Conservation (phyloP, 2,113 vertebrate genomes). For the Cairina moschata region DNA sequence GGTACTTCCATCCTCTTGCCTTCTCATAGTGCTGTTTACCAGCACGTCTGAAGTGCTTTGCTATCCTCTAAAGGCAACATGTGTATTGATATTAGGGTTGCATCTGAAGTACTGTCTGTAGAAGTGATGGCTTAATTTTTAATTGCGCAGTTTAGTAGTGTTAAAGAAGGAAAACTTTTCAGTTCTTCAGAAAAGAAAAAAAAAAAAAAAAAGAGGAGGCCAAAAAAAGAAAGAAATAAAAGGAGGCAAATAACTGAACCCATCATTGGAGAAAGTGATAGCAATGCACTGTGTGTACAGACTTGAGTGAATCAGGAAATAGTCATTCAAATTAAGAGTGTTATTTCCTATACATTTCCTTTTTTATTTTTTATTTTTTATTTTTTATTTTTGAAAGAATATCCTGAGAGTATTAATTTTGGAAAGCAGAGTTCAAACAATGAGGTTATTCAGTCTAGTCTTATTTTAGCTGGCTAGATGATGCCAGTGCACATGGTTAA, state of each 20-base stretch:
- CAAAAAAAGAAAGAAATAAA: not conserved
- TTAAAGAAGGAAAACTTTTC: not conserved
- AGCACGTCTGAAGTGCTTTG: not conserved
- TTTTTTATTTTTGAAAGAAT: not conserved
- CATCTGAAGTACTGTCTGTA: not conserved
- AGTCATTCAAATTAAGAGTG: not conserved
- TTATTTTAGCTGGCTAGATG: slow-evolving; percentile 30
- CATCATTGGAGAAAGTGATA: not conserved
- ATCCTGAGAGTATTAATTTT: slow-evolving; percentile 8
- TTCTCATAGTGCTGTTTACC: not conserved
- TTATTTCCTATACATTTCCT: slow-evolving; percentile 42
- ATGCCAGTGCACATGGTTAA: not conserved
- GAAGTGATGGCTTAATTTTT: not conserved
- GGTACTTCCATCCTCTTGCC: not conserved
- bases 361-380: not conserved
- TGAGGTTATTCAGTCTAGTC: slow-evolving; percentile 25
- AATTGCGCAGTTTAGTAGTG: not conserved
- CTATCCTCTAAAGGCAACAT: not conserved
- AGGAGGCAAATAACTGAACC: not conserved
- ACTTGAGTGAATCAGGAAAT: not conserved
- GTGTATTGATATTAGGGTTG: not conserved
- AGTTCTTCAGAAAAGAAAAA: not conserved
- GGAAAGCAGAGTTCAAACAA: slow-evolving; percentile 29
- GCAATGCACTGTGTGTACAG: not conserved
- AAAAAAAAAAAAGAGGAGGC: not conserved